phyloP scores from a whole-genome alignment of 2,797 vertebrate genomes.

The Acanthis flammea region DNA sequence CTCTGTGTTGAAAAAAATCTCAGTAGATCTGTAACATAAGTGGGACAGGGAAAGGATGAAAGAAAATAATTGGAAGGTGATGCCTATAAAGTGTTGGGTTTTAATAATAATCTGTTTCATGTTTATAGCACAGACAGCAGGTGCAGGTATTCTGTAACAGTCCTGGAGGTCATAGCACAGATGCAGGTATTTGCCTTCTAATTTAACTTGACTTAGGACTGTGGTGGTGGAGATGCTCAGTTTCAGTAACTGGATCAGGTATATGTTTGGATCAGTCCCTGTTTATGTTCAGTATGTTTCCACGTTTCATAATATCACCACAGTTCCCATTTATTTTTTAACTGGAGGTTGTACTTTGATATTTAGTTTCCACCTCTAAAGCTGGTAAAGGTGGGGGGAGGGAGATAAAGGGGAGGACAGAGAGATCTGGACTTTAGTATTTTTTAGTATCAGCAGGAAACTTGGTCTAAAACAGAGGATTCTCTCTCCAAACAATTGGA shows the following conservation, averaged over 20 bases:
- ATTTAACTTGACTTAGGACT: not conserved
- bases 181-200: not conserved
- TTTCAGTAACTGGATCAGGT: not conserved
- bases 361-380: not conserved
- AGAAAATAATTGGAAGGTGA: not conserved
- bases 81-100: not conserved
- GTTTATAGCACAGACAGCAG: not conserved
- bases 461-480: not conserved
- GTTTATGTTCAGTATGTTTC: not conserved
- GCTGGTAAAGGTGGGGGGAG: not conserved
- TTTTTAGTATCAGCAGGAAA: not conserved
- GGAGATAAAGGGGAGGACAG: rapidly evolving
- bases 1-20: not conserved
- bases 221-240: rapidly evolving
- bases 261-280: rapidly evolving
- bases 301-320: not conserved
- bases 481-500: not conserved
- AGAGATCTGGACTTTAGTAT: not conserved
- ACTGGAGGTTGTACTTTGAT: slow-evolving; percentile 6
- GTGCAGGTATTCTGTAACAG: not conserved
- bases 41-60: not conserved
- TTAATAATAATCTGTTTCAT: not conserved
- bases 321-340: not conserved
- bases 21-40: rapidly evolving
- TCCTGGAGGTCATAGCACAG: rapidly evolving